Evolutionary conservation across 2,888 invertebrate species (phyloP).

Genomic region (Polymixis lichenea): DNA sequence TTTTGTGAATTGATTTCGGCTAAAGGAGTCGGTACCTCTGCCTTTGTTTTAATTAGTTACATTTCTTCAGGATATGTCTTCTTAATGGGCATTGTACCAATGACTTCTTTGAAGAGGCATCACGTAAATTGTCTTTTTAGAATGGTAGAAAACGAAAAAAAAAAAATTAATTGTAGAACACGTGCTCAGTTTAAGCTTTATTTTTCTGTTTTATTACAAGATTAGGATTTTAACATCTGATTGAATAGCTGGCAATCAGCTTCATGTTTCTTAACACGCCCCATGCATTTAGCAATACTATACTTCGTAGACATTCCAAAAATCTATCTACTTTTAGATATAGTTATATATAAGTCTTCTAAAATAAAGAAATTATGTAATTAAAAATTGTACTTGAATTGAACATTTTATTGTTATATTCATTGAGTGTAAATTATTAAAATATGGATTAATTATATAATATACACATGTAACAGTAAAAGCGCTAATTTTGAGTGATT

Average conservation of each 20-base stretch:
- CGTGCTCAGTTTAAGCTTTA: not conserved
- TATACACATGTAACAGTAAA: not conserved
- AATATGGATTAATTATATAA: not conserved
- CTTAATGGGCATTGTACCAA: not conserved
- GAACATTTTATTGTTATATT: not conserved
- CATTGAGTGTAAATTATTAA: not conserved
- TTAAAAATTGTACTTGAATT: conserved; percentile 2
- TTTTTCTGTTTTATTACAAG: not conserved
- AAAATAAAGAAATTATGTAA: conserved; percentile 7
- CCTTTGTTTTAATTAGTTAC: not conserved
- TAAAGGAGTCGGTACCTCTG: not conserved
- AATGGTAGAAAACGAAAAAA: not conserved
- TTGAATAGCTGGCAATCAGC: not conserved
- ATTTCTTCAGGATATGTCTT: not conserved
- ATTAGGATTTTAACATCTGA: not conserved
- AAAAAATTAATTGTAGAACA: too few relatives aligned
- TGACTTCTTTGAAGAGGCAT: not conserved
- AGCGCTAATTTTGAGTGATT: not conserved
- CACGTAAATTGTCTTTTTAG: not conserved
- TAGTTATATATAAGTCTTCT: conserved; percentile 4
- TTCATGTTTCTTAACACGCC: not conserved
- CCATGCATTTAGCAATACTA: not conserved
- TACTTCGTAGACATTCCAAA: conserved; percentile 21
- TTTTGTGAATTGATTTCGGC: not conserved
- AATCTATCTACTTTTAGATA: not conserved